These are phyloP conservation scores for Acanthurus tractus DNA, from an alignment of 2,797 vertebrate genomes.

Conservation along the genomic window DNA sequence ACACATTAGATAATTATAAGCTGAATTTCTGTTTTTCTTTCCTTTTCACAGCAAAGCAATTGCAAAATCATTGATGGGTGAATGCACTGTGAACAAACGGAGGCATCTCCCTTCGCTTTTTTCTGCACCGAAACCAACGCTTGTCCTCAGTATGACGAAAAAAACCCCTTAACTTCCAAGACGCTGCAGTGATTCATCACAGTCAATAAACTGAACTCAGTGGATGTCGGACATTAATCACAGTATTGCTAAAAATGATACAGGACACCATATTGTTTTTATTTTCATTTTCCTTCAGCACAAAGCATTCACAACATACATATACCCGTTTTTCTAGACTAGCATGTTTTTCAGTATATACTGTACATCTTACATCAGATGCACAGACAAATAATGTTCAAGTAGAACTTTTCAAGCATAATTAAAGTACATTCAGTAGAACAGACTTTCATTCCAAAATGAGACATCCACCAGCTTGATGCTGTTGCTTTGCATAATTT, in stretches of 20 bases:
- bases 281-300: too few species aligned
- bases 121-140: slow-evolving; percentile 17
- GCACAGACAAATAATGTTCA: slow-evolving; percentile 55
- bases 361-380: slow-evolving; percentile 38
- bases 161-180: slow-evolving; percentile 15
- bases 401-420: slow-evolving; percentile 54
- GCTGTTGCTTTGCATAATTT: slow-evolving; percentile 19
- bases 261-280: slow-evolving; percentile 43
- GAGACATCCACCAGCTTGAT: slow-evolving; percentile 9
- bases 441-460: slow-evolving; percentile 42
- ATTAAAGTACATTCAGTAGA: slow-evolving; percentile 58
- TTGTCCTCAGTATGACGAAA: slow-evolving; percentile 52
- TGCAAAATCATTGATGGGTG: neutral
- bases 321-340: slow-evolving; percentile 29
- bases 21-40: neutral
- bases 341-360: slow-evolving; percentile 47
- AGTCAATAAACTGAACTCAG: slow-evolving; percentile 11
- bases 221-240: neutral
- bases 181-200: neutral
- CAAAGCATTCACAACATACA: slow-evolving; percentile 46
- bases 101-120: slow-evolving; percentile 22
- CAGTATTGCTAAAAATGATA: slow-evolving; percentile 10
- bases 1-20: too few species aligned
- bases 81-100: slow-evolving; percentile 1
- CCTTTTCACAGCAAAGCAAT: slow-evolving; percentile 30